Base-by-base conservation (phyloP, 2,797 vertebrate species). In the Arnoldichthys spilopterus region DNA sequence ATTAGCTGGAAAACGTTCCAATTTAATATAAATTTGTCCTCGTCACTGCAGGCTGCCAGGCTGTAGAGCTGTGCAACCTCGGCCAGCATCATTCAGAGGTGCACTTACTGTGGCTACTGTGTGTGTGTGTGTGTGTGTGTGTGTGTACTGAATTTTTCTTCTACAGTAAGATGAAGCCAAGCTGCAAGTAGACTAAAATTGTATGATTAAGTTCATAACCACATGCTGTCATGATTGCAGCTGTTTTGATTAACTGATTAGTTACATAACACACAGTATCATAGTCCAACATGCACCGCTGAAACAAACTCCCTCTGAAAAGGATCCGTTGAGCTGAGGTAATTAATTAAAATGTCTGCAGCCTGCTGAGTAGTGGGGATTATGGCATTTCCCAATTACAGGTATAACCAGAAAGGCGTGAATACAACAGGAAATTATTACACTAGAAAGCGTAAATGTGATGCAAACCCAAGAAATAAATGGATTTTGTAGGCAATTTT, bases 1-100 rank as follows among this genome's bases (percentile, higher is more conserved):
- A 47, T 47, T 47, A 47, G 13, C 71, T 47, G 63, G 22, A 62
- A 32, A 79, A 32, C 43, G 43, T 54, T 80, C 51, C 11, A 74
- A 53, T 80, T 71, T n/a, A 40, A 74, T 61, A 13, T 47, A 47
- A 22, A 30, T 66, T 72, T 47, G 69, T 49, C 59, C 69, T 66
- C 9, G 43, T 24, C 54, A 26, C 45, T 49, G 61, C 51, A 73
- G 15, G 49, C 61, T 70, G 49, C 49, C 49, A 49, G 12, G 11
- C 13, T 13, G 11, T 15, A 47, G 43, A 47, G 13, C 24, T 37
- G 28, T 24, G 11, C 49, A 32, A 24, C 15, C 40, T 12, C 1
- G 6, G 8, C 49, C 20, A 53, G 16, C 49, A n/a, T n/a, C n/a
- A n/a, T n/a, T 53, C 16, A 20, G 18, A 53, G 18, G 8, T 20